phyloP scores from a whole-genome alignment of 2,888 invertebrate species.

The Biston stratarius region DNA sequence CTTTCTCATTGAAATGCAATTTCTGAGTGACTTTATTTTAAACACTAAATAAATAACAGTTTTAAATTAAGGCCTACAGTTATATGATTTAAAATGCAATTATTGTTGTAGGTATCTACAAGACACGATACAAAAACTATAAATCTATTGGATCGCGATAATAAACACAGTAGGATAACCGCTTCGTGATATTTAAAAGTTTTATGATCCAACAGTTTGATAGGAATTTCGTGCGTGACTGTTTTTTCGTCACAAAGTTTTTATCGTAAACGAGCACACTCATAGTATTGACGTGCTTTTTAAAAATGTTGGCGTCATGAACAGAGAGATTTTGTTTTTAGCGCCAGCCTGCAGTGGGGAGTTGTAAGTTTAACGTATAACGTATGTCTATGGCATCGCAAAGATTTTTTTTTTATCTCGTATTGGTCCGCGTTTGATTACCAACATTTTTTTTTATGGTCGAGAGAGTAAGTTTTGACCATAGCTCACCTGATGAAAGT shows the following conservation, averaged over 20 bases:
- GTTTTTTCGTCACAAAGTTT: constrained; percentile 26
- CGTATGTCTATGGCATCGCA: no score
- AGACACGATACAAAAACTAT: constrained; percentile 15
- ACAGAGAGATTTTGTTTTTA: neutral
- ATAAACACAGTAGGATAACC: constrained; percentile 27
- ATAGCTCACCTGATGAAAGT: no score
- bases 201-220: constrained; percentile 28
- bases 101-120: constrained; percentile 14
- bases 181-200: constrained; percentile 31
- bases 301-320: constrained; percentile 4
- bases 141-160: constrained; percentile 29
- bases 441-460: no score
- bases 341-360: no score
- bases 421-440: no score
- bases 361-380: no score
- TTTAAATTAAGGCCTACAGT: constrained; percentile 8
- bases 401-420: no score
- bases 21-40: no score
- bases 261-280: constrained; percentile 22
- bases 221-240: constrained; percentile 33
- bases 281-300: constrained; percentile 8
- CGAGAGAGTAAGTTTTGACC: no score
- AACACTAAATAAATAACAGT: neutral
- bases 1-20: no score
- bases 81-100: constrained; percentile 19